These are phyloP conservation scores for Plecotus auritus DNA, from an alignment of 2,113 vertebrate genomes.

Conservation along the genomic window DNA sequence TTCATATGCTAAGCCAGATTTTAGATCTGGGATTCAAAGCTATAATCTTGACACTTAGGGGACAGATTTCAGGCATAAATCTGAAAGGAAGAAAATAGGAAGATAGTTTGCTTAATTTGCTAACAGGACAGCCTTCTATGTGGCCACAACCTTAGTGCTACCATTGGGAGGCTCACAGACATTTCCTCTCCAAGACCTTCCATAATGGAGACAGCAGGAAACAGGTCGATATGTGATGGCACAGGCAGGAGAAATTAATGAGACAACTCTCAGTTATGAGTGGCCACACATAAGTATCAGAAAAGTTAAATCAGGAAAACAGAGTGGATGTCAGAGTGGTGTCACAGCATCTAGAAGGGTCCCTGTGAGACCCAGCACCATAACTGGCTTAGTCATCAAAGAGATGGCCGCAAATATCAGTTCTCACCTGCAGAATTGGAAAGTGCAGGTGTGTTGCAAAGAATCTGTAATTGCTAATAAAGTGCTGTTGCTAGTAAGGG, in stretches of 20 bases:
- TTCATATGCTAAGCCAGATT: neutral
- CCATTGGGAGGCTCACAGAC: neutral
- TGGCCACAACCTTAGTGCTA: neutral
- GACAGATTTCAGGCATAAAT: neutral
- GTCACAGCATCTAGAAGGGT: neutral
- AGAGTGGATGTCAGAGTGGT: neutral
- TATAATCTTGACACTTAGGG: neutral
- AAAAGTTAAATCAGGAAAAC: neutral
- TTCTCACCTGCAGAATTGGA: neutral
- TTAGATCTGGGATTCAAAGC: neutral
- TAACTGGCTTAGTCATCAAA: rapidly evolving
- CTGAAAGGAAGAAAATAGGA: neutral
- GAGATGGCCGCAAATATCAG: rapidly evolving
- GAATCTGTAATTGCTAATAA: neutral
- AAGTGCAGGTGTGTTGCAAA: neutral
- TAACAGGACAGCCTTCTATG: neutral
- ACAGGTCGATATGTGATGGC: rapidly evolving
- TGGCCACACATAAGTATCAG: neutral
- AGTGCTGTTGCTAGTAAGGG: neutral
- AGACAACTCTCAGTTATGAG: neutral
- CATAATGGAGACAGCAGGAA: neutral
- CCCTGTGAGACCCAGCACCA: neutral
- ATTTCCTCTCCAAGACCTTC: neutral
- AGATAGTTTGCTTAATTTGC: neutral
- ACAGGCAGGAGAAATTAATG: neutral